Base-by-base conservation (phyloP, 2,797 vertebrate genomes). In the Picus viridis region DNA sequence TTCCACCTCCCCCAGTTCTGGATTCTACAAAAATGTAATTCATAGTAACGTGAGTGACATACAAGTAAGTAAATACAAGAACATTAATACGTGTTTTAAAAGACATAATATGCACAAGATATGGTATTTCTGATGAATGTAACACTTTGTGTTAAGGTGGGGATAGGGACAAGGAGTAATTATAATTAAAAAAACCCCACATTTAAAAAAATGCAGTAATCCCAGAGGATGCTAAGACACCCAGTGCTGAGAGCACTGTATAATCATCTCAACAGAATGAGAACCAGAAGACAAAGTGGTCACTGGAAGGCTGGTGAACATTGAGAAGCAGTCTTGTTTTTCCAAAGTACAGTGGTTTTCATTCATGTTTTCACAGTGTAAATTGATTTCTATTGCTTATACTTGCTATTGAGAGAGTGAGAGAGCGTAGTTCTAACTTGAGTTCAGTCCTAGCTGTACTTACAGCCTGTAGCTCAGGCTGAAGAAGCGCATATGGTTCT, bases 111-210 rank as follows among this genome's bases (percentile, higher is more conserved):
- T 7, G 32, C 0, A 1, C 20, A 56, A 49, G 59, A 43, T 43
- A 7, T 9, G 53, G 10, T 24, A 47, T 30, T 86, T 82, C 36
- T 82, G 26, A 16, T 61, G 24, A 81, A 41, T 16, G 53, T 45
- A 90, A 61, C 26, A 76, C 16, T 30, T 58, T 30, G 10, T 54
- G 19, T 58, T 58, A 39, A 45, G 16, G 6, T 18, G 7, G 12
- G 4, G 2, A 53, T 9, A 47, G 11, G 19, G 19, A 49, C 14
- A 26, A 74, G 58, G 45, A 75, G 15, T 39, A 65, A 65, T 58
- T 59, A 8, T 22, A 29, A 63, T 74, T 74, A 64, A 47, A 4
- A 0, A 6, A 56, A 90, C 61, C 4, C 0, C 8, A 34, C 9
- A 5, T 43, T 71, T 74, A 26, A 6, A 11, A 7, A 41, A 72